Evolutionary conservation across 2,113 vertebrate species (phyloP).

Genomic region (Perognathus longimembris): DNA sequence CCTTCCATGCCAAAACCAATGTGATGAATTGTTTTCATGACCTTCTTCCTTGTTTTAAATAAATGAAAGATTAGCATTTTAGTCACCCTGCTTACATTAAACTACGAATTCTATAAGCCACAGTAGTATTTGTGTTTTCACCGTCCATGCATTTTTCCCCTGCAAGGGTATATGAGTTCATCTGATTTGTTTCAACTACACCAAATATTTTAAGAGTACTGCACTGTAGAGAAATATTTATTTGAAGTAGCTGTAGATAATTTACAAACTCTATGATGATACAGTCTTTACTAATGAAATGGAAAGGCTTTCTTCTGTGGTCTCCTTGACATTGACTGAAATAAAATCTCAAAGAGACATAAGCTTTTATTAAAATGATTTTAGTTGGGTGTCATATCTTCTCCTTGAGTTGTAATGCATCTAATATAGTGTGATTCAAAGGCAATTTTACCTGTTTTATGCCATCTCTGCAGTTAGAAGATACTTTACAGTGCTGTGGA

Average conservation of each 20-base stretch:
- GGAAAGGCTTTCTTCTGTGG: slow-evolving; percentile 79
- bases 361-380: slow-evolving; percentile 76
- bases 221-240: slow-evolving; percentile 75
- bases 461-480: slow-evolving; percentile 35
- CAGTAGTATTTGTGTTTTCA: slow-evolving; percentile 78
- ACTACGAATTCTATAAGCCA: slow-evolving; percentile 77
- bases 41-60: slow-evolving; percentile 80
- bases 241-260: slow-evolving; percentile 79
- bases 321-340: slow-evolving; percentile 77
- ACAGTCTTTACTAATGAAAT: slow-evolving; percentile 73
- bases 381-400: slow-evolving; percentile 70
- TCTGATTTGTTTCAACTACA: slow-evolving; percentile 70
- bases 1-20: slow-evolving; percentile 62
- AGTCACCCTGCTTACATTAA: slow-evolving; percentile 81
- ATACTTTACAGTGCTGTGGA: slow-evolving; percentile 4
- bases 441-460: slow-evolving; percentile 75
- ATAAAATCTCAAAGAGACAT: slow-evolving; percentile 74
- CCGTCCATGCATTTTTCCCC: slow-evolving; percentile 54
- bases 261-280: slow-evolving; percentile 73
- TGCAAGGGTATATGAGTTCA: slow-evolving; percentile 54
- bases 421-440: slow-evolving; percentile 64
- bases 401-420: slow-evolving; percentile 69
- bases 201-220: slow-evolving; percentile 78
- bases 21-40: slow-evolving; percentile 77
- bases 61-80: slow-evolving; percentile 83